A percentile compares a stretch with the other conserved stretches of the same genome.
These are phyloP conservation scores for Rhopalosiphum nymphaeae DNA, from an alignment of 2,888 invertebrate species.

Conservation along the genomic window DNA sequence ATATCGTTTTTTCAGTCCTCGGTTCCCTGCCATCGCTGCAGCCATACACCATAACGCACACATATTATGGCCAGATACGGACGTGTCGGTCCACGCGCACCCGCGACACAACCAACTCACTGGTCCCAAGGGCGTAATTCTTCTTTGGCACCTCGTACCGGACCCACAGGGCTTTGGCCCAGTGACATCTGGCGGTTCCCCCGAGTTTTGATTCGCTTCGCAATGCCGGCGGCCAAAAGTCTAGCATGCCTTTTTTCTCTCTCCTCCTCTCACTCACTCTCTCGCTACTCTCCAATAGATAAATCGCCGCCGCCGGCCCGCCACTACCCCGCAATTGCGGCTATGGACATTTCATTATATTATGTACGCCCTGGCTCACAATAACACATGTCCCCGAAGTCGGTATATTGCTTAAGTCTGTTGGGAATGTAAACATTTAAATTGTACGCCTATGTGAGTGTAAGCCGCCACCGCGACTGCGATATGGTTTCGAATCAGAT, in stretches of 20 bases:
- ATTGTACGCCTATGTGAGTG: constrained; percentile 22
- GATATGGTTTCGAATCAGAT: constrained; percentile 49
- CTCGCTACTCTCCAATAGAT: neutral
- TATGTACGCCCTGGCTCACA: constrained; percentile 3
- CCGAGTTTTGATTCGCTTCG: constrained; percentile 61
- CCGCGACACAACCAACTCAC: neutral
- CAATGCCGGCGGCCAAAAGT: constrained; percentile 54
- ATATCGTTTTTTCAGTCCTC: neutral
- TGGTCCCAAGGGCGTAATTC: constrained; percentile 63
- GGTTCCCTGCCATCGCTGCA: neutral
- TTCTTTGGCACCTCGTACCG: constrained; percentile 60
- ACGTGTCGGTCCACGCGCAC: neutral
- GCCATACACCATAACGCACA: neutral
- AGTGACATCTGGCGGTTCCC: constrained; percentile 64
- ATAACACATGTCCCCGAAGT: constrained; percentile 63
- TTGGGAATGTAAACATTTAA: constrained; percentile 61
- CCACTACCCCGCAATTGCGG: constrained; percentile 29
- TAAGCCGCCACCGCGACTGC: neutral
- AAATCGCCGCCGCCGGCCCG: constrained; percentile 35
- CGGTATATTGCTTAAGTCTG: neutral
- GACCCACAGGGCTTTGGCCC: constrained; percentile 63
- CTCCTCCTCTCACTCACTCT: neutral
- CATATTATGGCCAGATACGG: neutral
- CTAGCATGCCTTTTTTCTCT: constrained; percentile 27
- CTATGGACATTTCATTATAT: constrained; percentile 59